These are phyloP conservation scores for Catocala nupta DNA, from an alignment of 2,888 invertebrate genomes.

Conservation along the genomic window DNA sequence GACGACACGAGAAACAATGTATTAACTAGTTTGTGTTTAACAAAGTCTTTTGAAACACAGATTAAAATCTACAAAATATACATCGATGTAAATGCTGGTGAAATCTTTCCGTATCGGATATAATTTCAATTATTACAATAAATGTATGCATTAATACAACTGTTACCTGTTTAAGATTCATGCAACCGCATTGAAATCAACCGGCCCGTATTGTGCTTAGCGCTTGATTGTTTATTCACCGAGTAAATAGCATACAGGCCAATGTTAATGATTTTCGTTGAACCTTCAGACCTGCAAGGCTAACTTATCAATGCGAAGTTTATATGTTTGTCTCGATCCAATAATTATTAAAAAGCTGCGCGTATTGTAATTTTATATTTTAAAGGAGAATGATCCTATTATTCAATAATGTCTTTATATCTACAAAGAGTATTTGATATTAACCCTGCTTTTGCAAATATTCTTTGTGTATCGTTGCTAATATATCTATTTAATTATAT, in stretches of 20 bases:
- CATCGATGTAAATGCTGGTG: neutral
- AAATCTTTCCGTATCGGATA: constrained; percentile 26
- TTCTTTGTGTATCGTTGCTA: neutral
- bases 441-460: neutral
- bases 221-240: constrained; percentile 30
- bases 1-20: neutral
- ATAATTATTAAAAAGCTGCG: neutral
- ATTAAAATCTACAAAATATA: neutral
- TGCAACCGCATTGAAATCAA: constrained; percentile 28
- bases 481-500: too few relatives aligned
- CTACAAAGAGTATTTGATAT: too few relatives aligned
- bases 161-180: constrained; percentile 31
- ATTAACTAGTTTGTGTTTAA: neutral
- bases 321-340: neutral
- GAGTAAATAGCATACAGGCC: constrained; percentile 21
- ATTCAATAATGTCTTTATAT: too few relatives aligned
- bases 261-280: constrained; percentile 19
- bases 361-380: neutral
- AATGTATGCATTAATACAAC: constrained; percentile 29
- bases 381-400: too few relatives aligned
- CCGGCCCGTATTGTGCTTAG: constrained; percentile 33
- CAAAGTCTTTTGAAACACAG: neutral
- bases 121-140: constrained; percentile 27
- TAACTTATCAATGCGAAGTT: constrained; percentile 3
- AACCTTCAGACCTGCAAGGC: constrained; percentile 3